phyloP scores from a whole-genome alignment of 2,888 invertebrate genomes.

The Pseudococcus viburni region DNA sequence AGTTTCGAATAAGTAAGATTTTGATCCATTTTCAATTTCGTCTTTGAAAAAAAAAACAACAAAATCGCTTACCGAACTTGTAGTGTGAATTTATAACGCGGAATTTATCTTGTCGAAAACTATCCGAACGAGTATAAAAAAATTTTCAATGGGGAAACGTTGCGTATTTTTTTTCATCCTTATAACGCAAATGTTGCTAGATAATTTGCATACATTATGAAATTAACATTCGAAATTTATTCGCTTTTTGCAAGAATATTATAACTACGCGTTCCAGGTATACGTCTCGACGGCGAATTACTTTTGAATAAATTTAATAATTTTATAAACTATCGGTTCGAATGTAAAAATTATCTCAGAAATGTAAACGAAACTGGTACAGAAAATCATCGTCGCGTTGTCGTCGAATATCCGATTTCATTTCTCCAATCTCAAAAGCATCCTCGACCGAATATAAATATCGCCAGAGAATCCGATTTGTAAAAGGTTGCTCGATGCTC shows the following conservation, averaged over 20 bases:
- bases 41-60: neutral
- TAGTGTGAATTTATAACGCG: slow-evolving; percentile 1
- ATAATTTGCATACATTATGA: slow-evolving; percentile 18
- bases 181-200: neutral
- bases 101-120: slow-evolving; percentile 1
- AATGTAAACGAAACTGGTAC: neutral
- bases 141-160: neutral
- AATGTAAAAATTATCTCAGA: neutral
- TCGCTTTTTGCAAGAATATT: neutral
- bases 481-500: neutral
- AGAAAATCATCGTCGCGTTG: neutral
- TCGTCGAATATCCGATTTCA: too few species aligned
- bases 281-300: neutral
- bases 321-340: slow-evolving; percentile 7
- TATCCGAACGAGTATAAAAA: neutral
- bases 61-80: slow-evolving; percentile 6
- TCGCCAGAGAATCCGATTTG: neutral
- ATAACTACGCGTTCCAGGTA: neutral
- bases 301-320: slow-evolving; percentile 5
- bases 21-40: slow-evolving; percentile 25
- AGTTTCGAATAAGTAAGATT: neutral
- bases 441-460: neutral
- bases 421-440: neutral
- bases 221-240: slow-evolving; percentile 17
- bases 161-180: neutral